Base-by-base conservation (phyloP, 1,140 invertebrate genomes). In the Brachionus calyciflorus region DNA sequence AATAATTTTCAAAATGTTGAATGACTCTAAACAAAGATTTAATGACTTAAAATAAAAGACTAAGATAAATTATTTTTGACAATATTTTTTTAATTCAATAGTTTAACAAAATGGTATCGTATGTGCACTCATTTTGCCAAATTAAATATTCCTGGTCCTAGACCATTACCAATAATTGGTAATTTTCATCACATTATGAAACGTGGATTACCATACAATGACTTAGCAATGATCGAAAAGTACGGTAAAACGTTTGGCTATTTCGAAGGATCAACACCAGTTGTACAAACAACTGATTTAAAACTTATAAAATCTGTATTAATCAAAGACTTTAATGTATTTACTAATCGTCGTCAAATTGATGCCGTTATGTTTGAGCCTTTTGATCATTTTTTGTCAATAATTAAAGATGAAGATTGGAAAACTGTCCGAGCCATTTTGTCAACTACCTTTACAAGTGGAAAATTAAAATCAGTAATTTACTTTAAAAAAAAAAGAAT, bases 341-440 rank as follows among this genome's bases (percentile, higher is more conserved):
- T 76, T 60, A 57, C 49, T 5, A 76, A 76, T 55, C 30, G 73
- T 28, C 33, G 28, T n/a, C 30, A 4, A 5, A 33, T 76, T 1
- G 73, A 76, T 57, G 73, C 49, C 4, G 4, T 44, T 0, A 49
- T 40, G 30, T 76, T 55, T 6, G 73, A 55, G n/a, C 73, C 73
- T 6, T 76, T 57, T 41, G 41, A 76, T 30, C 19, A 76, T 28
- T 33, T 55, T 57, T 33, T 76, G 5, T 44, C 49, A n/a, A 12
- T 41, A 26, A 21, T 76, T 6, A 57, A 76, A 76, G 73, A 60
- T 19, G 73, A 76, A 41, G 49, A 76, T 40, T 76, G 73, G 73
- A 76, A 76, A 19, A 40, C 24, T 57, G 53, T 55, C n/a, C 24
- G 73, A 21, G 46, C 73, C 28, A 41, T 76, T 41, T n/a, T 76